A percentile compares a stretch with the other conserved stretches of the same genome.
Conservation (phyloP, 2,797 vertebrate species). For the Ispidina picta region DNA sequence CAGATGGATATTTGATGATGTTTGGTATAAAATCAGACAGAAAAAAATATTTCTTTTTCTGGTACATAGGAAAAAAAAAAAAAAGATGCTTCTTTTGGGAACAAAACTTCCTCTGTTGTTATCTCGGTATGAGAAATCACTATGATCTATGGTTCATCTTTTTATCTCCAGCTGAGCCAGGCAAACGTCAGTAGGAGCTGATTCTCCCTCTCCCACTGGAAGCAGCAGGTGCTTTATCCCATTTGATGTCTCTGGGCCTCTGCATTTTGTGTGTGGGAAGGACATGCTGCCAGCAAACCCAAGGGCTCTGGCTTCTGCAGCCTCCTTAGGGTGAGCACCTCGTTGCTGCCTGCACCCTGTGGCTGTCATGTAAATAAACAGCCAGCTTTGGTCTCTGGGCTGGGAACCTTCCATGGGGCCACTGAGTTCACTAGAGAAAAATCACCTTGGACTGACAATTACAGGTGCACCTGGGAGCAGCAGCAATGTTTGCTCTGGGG, state of each 20-base stretch:
- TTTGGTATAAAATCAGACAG: background rate
- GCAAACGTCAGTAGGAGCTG: background rate
- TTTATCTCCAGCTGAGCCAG: background rate
- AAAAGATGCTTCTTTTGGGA: background rate
- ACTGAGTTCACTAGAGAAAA: background rate
- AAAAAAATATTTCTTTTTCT: background rate
- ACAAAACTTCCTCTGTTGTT: background rate
- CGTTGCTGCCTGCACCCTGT: fast-evolving
- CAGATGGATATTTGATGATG: background rate
- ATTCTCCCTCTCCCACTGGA: background rate
- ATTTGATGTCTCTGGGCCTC: background rate
- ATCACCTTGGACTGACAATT: background rate
- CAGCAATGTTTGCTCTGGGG: background rate
- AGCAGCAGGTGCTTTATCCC: background rate
- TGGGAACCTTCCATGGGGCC: background rate
- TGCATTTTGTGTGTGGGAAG: background rate
- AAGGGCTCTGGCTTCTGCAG: background rate
- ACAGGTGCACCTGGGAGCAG: background rate
- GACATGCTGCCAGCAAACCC: fast-evolving
- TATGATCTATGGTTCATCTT: background rate
- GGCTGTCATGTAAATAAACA: background rate
- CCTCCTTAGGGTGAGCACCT: background rate
- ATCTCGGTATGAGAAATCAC: background rate
- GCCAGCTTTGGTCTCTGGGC: background rate
- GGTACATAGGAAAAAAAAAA: background rate